Evolutionary conservation across 2,797 vertebrate species (phyloP).

Genomic region (Acanthurus leucopareius): DNA sequence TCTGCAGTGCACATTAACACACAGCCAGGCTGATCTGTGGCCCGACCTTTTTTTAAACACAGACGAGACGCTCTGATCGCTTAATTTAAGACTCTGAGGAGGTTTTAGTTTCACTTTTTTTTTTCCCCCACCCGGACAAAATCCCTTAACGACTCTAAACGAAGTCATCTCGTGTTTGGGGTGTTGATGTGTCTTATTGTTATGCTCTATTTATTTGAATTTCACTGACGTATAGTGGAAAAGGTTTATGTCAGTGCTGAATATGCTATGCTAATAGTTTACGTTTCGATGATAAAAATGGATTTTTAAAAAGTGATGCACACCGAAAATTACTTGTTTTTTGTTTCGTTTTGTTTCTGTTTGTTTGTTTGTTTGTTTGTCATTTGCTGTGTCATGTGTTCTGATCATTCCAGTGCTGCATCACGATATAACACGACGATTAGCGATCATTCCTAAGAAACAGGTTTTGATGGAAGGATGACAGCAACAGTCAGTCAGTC

Average conservation of each 20-base stretch:
- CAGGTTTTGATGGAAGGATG: constrained; percentile 61
- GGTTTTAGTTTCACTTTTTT: not conserved
- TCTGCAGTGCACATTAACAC: constrained; percentile 20
- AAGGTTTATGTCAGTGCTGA: constrained; percentile 65
- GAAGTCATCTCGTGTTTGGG: constrained; percentile 44
- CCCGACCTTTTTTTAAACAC: constrained; percentile 28
- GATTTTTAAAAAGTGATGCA: constrained; percentile 70
- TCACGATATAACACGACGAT: constrained; percentile 54
- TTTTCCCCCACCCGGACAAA: constrained; percentile 21
- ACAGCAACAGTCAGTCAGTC: constrained; percentile 12
- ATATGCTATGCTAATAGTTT: constrained; percentile 71
- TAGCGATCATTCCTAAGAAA: constrained; percentile 56
- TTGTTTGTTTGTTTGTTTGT: constrained; percentile 23
- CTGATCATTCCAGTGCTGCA: constrained; percentile 71
- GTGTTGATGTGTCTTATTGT: constrained; percentile 71
- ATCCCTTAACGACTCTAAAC: constrained; percentile 53
- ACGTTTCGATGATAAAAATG: constrained; percentile 44
- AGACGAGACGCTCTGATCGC: constrained; percentile 23
- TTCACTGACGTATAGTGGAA: constrained; percentile 56
- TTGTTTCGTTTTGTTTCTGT: not conserved
- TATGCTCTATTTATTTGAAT: constrained; percentile 79
- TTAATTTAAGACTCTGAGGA: constrained; percentile 34
- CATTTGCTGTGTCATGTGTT: constrained; percentile 74
- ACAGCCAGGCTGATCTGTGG: constrained; percentile 37
- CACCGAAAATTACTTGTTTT: constrained; percentile 48